A percentile compares a stretch with the other conserved stretches of the same genome.
Evolutionary conservation across 2,113 vertebrate species (phyloP).

Genomic region (Paratilapia polleni): DNA sequence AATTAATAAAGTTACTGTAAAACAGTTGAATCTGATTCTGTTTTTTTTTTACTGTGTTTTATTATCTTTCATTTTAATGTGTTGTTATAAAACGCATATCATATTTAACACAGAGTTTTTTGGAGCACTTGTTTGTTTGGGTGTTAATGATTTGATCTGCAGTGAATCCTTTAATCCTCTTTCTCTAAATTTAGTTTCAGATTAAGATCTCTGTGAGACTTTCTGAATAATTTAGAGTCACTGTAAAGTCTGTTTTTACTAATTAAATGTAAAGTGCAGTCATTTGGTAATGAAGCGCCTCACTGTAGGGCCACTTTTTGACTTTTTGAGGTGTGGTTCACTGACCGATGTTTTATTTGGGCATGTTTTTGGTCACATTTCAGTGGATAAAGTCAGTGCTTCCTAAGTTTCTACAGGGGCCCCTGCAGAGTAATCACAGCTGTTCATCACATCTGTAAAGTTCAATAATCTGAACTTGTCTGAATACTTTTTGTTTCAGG

Average conservation of each 20-base stretch:
- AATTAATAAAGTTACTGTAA: accelerated
- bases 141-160: background rate
- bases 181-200: background rate
- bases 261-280: background rate
- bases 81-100: background rate
- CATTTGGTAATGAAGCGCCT: background rate
- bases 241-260: background rate
- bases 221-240: accelerated
- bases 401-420: background rate
- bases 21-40: background rate
- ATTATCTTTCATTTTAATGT: background rate
- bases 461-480: too few relatives aligned
- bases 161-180: background rate
- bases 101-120: too few relatives aligned
- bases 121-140: background rate
- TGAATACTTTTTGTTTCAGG: too few relatives aligned
- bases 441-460: background rate
- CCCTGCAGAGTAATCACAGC: background rate
- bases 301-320: background rate
- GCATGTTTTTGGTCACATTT: background rate
- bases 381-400: background rate
- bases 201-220: background rate
- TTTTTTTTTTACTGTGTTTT: accelerated
- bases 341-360: background rate
- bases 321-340: background rate